These are phyloP conservation scores for Drosophila sp. DNA, from an alignment of 1,140 invertebrate genomes.

Conservation along the genomic window DNA sequence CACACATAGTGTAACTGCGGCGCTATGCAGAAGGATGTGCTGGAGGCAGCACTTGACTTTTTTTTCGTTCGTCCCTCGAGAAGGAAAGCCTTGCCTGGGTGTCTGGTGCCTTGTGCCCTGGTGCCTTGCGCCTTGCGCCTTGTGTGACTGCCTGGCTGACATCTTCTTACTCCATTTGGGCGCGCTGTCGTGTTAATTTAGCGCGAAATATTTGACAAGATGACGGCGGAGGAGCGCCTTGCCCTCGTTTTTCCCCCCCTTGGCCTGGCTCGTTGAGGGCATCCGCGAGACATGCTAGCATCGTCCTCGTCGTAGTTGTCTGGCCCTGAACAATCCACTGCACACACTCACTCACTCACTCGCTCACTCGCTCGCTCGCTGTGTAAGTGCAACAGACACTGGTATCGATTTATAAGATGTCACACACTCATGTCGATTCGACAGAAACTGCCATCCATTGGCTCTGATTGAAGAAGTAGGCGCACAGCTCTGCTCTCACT, in stretches of 20 bases:
- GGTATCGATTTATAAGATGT: slow-evolving; percentile 77
- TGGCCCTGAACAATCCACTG: slow-evolving; percentile 3
- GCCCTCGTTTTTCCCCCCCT: slow-evolving; percentile 10
- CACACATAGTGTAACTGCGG: slow-evolving; percentile 29
- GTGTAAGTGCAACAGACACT: slow-evolving; percentile 67
- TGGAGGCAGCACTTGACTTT: slow-evolving; percentile 59
- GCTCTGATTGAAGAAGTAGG: not conserved
- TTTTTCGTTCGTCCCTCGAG: slow-evolving; percentile 49
- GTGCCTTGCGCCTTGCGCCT: slow-evolving; percentile 25
- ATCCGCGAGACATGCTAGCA: slow-evolving; percentile 2
- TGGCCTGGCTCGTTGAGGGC: slow-evolving; percentile 8
- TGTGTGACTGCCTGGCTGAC: slow-evolving; percentile 53
- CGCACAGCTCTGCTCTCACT: not conserved
- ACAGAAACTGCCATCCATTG: slow-evolving; percentile 27
- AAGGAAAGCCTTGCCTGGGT: slow-evolving; percentile 30
- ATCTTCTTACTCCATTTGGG: slow-evolving; percentile 79
- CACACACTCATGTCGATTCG: slow-evolving; percentile 65
- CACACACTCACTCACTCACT: slow-evolving; percentile 12
- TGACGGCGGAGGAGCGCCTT: slow-evolving; percentile 53
- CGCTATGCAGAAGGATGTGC: slow-evolving; percentile 44
- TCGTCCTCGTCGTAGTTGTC: slow-evolving; percentile 1
- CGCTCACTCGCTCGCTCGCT: slow-evolving; percentile 28
- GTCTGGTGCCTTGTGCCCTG: slow-evolving; percentile 32
- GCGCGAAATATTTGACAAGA: slow-evolving; percentile 80
- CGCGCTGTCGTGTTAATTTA: slow-evolving; percentile 79